Evolutionary conservation across 1,140 invertebrate species (phyloP).

Genomic region (Acromyrmex charruanus): DNA sequence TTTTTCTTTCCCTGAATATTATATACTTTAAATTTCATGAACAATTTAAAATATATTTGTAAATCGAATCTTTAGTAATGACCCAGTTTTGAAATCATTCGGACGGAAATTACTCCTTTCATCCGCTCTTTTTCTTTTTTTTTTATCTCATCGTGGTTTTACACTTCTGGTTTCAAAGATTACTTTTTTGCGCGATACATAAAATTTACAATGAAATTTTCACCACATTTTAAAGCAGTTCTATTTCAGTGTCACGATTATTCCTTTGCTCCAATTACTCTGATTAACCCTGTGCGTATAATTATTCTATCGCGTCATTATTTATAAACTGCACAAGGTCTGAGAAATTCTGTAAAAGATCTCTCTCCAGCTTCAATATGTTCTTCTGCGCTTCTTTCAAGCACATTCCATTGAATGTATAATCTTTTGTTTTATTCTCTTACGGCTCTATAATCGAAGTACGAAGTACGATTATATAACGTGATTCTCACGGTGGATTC

Average conservation of each 20-base stretch:
- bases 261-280: conserved; percentile 21
- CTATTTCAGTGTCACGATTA: conserved; percentile 45
- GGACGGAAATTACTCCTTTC: no score
- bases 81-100: no score
- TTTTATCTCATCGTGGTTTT: no score
- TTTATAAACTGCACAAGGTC: conserved; percentile 33
- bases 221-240: conserved; percentile 13
- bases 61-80: no score
- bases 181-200: neutral
- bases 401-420: neutral
- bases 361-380: neutral
- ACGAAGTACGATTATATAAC: conserved; percentile 8
- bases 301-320: conserved; percentile 29
- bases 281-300: conserved; percentile 32
- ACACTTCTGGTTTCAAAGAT: neutral
- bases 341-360: conserved; percentile 16
- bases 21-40: no score
- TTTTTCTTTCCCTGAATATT: no score
- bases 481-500: neutral
- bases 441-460: neutral
- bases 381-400: conserved; percentile 10
- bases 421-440: conserved; percentile 11
- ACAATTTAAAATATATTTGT: no score
- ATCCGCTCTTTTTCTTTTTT: no score
- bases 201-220: neutral